phyloP scores from a whole-genome alignment of 2,113 vertebrate species.

The Monopterus albus region DNA sequence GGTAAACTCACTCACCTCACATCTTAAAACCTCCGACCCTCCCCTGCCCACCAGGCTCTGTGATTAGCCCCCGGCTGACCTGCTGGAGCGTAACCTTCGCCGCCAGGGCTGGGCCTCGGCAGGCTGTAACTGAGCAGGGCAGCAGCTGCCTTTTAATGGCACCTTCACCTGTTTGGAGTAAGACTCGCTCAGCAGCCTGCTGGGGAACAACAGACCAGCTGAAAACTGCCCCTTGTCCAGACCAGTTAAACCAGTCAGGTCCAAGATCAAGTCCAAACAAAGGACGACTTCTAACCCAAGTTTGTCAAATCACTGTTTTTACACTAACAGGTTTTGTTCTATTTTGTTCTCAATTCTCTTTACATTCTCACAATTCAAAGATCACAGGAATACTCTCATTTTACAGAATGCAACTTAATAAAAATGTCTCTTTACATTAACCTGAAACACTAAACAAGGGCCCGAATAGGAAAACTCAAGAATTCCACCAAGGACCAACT shows the following conservation, averaged over 20 bases:
- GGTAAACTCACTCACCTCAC: constrained; percentile 33
- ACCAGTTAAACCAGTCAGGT: background rate
- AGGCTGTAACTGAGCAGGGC: constrained; percentile 46
- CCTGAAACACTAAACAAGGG: too few species aligned
- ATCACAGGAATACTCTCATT: too few species aligned
- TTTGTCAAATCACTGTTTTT: too few species aligned
- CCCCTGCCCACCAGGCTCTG: constrained; percentile 45
- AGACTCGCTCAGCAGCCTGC: background rate
- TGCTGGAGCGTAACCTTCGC: constrained; percentile 47
- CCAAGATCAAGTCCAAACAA: background rate
- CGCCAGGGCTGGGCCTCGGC: constrained; percentile 26
- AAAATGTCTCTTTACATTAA: too few species aligned
- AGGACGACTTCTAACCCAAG: too few species aligned
- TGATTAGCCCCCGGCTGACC: constrained; percentile 70
- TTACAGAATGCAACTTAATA: too few species aligned
- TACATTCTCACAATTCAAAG: too few species aligned
- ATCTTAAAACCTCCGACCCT: background rate
- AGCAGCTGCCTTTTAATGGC: constrained; percentile 76
- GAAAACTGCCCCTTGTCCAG: background rate
- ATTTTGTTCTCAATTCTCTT: too few species aligned
- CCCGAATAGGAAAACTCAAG: too few species aligned
- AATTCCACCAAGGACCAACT: too few species aligned
- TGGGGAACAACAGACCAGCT: too few species aligned
- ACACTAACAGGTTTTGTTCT: too few species aligned
- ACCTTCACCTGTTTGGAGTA: constrained; percentile 80